phyloP scores from a whole-genome alignment of 2,113 vertebrate species.

The Callithrix jacchus region DNA sequence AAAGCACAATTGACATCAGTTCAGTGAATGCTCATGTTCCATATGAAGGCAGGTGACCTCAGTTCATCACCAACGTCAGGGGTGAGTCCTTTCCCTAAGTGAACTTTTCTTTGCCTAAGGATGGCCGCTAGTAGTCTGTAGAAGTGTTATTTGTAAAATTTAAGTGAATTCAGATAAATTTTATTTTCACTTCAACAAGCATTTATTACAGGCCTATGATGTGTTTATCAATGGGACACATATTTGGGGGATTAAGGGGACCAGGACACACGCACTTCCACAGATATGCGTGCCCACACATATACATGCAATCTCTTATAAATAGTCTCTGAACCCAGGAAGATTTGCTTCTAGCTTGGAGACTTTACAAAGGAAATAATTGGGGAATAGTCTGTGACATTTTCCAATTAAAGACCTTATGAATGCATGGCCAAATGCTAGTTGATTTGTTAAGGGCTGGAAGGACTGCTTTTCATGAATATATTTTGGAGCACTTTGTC shows the following conservation, averaged over 20 bases:
- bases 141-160: background rate
- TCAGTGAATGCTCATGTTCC: rapidly evolving
- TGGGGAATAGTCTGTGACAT: background rate
- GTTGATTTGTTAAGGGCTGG: background rate
- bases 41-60: rapidly evolving
- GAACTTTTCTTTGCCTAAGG: background rate
- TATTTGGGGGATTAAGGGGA: background rate
- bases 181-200: background rate
- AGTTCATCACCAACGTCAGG: background rate
- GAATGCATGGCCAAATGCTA: background rate
- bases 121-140: background rate
- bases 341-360: background rate
- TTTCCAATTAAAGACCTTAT: background rate
- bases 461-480: background rate
- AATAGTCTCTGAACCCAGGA: background rate
- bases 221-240: background rate
- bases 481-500: background rate
- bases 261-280: background rate
- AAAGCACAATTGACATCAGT: background rate
- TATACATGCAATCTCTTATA: background rate
- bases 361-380: background rate
- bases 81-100: background rate
- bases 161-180: background rate
- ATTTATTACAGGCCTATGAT: background rate
- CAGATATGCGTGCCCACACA: rapidly evolving